Evolutionary conservation across 2,888 invertebrate genomes (phyloP), one percentile per base, ranked within the genome.

Genomic region (Phyllotreta cruciferae): DNA sequence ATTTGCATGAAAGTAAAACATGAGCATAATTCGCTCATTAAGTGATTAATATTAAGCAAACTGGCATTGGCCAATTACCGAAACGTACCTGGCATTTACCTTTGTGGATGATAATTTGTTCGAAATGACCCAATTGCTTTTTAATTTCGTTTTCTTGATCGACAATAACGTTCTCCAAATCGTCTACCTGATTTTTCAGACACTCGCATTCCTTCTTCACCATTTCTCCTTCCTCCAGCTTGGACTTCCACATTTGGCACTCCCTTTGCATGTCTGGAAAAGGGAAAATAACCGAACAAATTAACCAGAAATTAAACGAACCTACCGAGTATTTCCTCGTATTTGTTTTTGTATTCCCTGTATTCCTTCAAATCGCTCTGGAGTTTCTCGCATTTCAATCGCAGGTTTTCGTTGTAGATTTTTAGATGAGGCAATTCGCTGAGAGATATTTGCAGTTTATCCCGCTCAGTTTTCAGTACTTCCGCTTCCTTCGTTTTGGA

Each of bases 111-210:
- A 76, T 78, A 60, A 86, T 71, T 67, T 77, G 79, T 69, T 86
- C 85, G 44, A 86, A 82, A 77, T 86, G 84, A 45, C 73, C 50
- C 0, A 83, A 81, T 54, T 86, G 77, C 69, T 80, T 82, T 75
- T 82, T 84, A 41, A 86, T 85, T 79, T 86, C 86, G 70, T 84
- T 82, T 57, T 84, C 85, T 77, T 85, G 85, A 66, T 86, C 86
- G 76, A 85, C 83, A 13, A 84, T 79, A 74, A 83, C 83, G 64
- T 84, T 83, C 72, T 86, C 85, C 44, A 81, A 78, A 78, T 86
- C 85, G 68, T 83, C 81, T 39, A 86, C 75, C 77, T 84, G 84
- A 69, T 83, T 83, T 56, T 81, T 73, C 14, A 86, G 74, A 56
- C 71, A 67, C 72, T 84, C 85, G 71, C 82, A 82, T 70, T 87